A percentile compares a stretch with the other conserved stretches of the same genome.
These are phyloP conservation scores for Drosophila melanica DNA, from an alignment of 1,140 invertebrate genomes.

Conservation along the genomic window DNA sequence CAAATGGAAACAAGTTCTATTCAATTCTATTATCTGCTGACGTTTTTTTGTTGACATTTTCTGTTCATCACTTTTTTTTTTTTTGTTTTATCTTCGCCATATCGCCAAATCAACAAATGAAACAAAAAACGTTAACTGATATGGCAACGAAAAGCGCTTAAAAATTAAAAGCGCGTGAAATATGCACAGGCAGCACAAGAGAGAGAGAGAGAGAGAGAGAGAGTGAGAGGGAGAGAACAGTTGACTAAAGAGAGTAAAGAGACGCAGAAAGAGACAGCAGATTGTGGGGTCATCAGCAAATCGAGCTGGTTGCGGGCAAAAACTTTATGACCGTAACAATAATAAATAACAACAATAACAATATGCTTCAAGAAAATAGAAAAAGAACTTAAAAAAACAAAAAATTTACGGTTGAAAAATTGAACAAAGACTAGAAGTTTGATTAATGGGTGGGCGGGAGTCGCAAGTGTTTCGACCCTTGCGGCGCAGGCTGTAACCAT, in stretches of 20 bases:
- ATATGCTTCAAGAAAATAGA: conserved; percentile 46
- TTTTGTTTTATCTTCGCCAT: conserved; percentile 21
- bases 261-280: conserved; percentile 8
- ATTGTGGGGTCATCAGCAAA: conserved; percentile 74
- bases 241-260: conserved; percentile 8
- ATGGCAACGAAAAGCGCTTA: conserved; percentile 51
- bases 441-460: conserved; percentile 62
- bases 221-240: too few species aligned
- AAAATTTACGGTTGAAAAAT: conserved; percentile 41
- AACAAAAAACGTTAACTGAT: conserved; percentile 40
- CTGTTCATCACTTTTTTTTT: conserved; percentile 35
- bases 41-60: conserved; percentile 56
- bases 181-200: conserved; percentile 49
- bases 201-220: too few species aligned
- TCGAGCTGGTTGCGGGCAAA: conserved; percentile 14
- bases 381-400: conserved; percentile 23
- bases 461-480: conserved; percentile 39
- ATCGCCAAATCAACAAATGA: conserved; percentile 67
- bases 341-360: conserved; percentile 69
- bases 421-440: conserved; percentile 76
- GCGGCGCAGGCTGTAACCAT: conserved; percentile 15
- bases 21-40: conserved; percentile 67
- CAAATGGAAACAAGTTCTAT: conserved; percentile 55
- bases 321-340: conserved; percentile 69
- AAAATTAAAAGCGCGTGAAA: conserved; percentile 67